Base-by-base conservation (phyloP, 2,888 invertebrate species). In the Dilophus febrilis region DNA sequence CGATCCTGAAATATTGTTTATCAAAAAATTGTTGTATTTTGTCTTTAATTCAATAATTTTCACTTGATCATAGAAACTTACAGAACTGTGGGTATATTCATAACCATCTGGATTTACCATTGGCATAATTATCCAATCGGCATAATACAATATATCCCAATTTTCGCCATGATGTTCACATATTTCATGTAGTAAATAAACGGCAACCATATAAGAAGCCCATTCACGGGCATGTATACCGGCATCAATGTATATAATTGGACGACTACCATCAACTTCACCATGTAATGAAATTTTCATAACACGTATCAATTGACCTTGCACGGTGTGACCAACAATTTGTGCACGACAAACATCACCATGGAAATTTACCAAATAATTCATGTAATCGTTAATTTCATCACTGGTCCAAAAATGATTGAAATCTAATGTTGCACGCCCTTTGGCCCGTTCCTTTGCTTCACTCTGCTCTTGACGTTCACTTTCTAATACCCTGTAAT, bases 101-200 rank as follows among this genome's bases (percentile, higher is more conserved):
- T 80, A 82, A 8, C 82, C 81, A 58, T 82, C 82, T 14, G 80
- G 79, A 53, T 82, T 82, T 30, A 72, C 61, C 12, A 73, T 61
- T 1, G 81, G 81, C n/a, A 79, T 48, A 17, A 77, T 56, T 45
- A 69, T 68, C 73, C 77, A 80, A 51, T 81, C 77, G 18, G 74
- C 68, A 17, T 64, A 61, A 14, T 71, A 59, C 32, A 76, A 54
- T 2, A 81, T 56, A 30, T 67, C 58, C 12, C 56, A 55, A 35
- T 35, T 32, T 46, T 72, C 71, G 6, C 59, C 62, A 7, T 66
- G 52, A 47, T 72, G 65, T 49, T 70, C 68, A 1, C 71, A 64
- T 44, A 77, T 51, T 49, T 74, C 70, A 43, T 66, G 61, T 40
- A 76, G 70, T 26, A 70, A 63, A 55, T 70, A 74, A 2, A 72